Conservation (phyloP, 1,140 invertebrate species). For the Meloidogyne chitwoodi region DNA sequence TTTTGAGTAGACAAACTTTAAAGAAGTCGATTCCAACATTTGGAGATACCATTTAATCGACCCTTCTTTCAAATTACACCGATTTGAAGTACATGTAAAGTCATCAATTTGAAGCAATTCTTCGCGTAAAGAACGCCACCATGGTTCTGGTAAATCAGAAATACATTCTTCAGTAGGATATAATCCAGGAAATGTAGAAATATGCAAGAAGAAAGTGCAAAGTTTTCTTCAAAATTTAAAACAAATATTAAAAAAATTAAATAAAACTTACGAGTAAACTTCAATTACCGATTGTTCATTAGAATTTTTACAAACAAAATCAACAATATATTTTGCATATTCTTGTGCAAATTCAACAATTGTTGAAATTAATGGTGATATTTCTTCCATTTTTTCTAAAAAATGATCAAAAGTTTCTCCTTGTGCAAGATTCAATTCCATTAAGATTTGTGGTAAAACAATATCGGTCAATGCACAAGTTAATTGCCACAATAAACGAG, state of each 20-base stretch:
- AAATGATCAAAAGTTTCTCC: background rate
- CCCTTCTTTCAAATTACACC: background rate
- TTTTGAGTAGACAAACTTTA: background rate
- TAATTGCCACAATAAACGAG: constrained; percentile 16
- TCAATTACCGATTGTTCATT: background rate
- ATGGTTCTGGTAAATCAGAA: constrained; percentile 22
- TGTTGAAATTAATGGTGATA: constrained; percentile 12
- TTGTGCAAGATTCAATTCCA: constrained; percentile 4
- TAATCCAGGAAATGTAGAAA: constrained; percentile 20
- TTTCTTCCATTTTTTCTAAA: constrained; percentile 12
- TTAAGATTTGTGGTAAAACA: constrained; percentile 5
- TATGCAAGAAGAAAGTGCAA: constrained; percentile 22
- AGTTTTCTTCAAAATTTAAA: constrained; percentile 14
- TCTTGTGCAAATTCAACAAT: constrained; percentile 19
- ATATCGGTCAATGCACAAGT: background rate
- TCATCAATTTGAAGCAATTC: constrained; percentile 2
- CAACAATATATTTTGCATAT: constrained; percentile 12
- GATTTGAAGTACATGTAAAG: background rate
- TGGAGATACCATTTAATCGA: background rate
- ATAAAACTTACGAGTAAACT: constrained; percentile 23
- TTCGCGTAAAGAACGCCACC: constrained; percentile 17
- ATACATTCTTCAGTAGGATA: constrained; percentile 27
- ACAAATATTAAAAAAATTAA: background rate
- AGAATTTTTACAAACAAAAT: constrained; percentile 1
- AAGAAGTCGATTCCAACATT: background rate